Base-by-base conservation (phyloP, 2,888 invertebrate species). In the Stictocephala bisonia region DNA sequence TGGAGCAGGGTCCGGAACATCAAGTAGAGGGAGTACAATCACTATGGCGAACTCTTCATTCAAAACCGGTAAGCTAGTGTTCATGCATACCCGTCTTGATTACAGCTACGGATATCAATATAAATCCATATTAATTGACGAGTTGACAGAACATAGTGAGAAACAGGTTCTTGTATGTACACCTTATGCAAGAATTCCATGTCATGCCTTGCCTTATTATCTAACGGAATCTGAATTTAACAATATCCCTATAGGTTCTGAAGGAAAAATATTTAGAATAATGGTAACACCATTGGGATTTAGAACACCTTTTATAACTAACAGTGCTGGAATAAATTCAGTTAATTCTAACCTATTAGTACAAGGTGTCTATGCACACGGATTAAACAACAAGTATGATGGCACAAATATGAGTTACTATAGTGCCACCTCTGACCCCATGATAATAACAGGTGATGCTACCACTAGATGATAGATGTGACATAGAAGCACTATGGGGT, bases 221-320 rank as follows among this genome's bases (percentile, higher is more conserved):
- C 9, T 35, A n/a, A 40, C 60, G 11, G 20, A 35, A 13, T 22
- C 60, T 1, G 60, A 60, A 40, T 60, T 60, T 26, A 26, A 35
- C n/a, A 60, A 60, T 15, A 20, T 60, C 9, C 60, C 60, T 3
- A 22, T 60, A 2, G 60, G 60, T 20, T 11, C 35, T 40, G 40
- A 60, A 40, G 18, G 18, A 2, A 18, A 18, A 15, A 60, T 1
- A 40, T 60, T 18, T 40, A 20, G 40, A 1, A 18, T 31, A n/a
- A 9, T n/a, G 1, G 40, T 40, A 1, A 18, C 18, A 40, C 40
- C 60, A 13, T 3, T 60, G 1, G 60, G 40, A 20, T 60, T 40
- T 27, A 35, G 60, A 22, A 60, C 60, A 20, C 60, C 60, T 13
- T 60, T 40, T 26, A 60, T 60, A 2, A 60, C 60, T 11, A 60